Percentiles rank a stretch among this genome's conserved stretches.
These are phyloP conservation scores for Aulostomus chinensis DNA, from an alignment of 2,797 vertebrate species.

Conservation along the genomic window DNA sequence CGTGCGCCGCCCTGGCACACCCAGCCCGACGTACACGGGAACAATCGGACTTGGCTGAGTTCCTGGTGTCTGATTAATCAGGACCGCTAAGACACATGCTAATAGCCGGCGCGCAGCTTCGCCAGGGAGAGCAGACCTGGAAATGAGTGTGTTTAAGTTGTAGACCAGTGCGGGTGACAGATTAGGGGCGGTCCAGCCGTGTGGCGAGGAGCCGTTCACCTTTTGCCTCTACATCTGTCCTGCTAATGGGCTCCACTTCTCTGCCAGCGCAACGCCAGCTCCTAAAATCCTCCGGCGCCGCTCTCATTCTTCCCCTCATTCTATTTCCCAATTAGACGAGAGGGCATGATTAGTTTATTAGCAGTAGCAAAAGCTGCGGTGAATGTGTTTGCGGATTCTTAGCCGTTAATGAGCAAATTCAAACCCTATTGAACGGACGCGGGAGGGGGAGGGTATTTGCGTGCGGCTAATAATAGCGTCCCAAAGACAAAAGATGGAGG, in stretches of 20 bases:
- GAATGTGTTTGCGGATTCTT: constrained; percentile 85
- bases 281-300: constrained; percentile 68
- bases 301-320: constrained; percentile 74
- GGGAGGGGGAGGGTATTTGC: constrained; percentile 56
- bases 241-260: constrained; percentile 70
- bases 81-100: constrained; percentile 63
- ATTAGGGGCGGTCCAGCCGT: constrained; percentile 69
- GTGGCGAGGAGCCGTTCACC: constrained; percentile 71
- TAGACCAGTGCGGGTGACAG: constrained; percentile 76
- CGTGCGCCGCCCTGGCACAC: too few relatives aligned
- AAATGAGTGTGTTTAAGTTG: constrained; percentile 76
- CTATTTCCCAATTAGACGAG: constrained; percentile 83
- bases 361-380: constrained; percentile 78
- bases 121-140: constrained; percentile 60
- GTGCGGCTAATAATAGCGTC: constrained; percentile 84
- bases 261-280: constrained; percentile 46
- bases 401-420: constrained; percentile 86
- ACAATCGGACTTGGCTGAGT: background rate
- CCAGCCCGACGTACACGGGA: too few relatives aligned
- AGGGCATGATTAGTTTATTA: constrained; percentile 86
- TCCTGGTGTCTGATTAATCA: too few relatives aligned
- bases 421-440: constrained; percentile 79
- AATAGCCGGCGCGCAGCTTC: constrained; percentile 68
- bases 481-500: constrained; percentile 88
- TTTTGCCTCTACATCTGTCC: constrained; percentile 81